phyloP scores from a whole-genome alignment of 2,113 vertebrate genomes.

The Alethe castanea region DNA sequence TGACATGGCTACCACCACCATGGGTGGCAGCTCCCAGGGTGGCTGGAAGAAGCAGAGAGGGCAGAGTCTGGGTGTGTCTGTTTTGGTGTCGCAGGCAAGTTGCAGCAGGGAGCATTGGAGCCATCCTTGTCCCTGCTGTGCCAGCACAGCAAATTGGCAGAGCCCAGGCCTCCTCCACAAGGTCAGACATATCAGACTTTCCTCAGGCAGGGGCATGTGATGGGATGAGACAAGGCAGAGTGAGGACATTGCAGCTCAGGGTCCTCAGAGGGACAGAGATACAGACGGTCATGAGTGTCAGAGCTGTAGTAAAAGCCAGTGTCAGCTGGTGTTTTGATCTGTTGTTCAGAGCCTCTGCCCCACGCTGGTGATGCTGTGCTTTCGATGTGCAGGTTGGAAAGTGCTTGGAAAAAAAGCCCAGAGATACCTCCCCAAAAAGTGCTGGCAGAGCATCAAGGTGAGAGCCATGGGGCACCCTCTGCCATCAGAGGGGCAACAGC shows the following conservation, averaged over 20 bases:
- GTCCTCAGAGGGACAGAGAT: neutral
- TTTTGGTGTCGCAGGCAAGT: neutral
- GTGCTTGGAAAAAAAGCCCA: neutral
- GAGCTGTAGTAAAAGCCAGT: neutral
- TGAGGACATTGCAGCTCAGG: neutral
- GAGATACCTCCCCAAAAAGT: neutral
- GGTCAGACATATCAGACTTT: neutral
- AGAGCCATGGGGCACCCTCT: neutral
- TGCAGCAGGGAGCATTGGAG: neutral
- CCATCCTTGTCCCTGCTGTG: neutral
- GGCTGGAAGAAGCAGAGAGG: neutral
- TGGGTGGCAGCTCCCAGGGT: neutral
- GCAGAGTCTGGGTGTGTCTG: neutral
- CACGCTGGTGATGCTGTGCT: neutral
- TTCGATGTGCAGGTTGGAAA: neutral
- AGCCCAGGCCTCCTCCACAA: neutral
- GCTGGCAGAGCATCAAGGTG: neutral
- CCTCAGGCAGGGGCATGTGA: neutral
- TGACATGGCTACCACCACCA: rapidly evolving
- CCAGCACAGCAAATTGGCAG: neutral
- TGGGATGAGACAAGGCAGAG: neutral
- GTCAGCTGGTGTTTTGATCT: neutral
- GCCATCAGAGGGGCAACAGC: neutral
- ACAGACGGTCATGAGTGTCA: rapidly evolving
- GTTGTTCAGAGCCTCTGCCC: neutral